These are phyloP conservation scores for Druon quercuslanigerum DNA, from an alignment of 1,140 invertebrate genomes.

Conservation along the genomic window DNA sequence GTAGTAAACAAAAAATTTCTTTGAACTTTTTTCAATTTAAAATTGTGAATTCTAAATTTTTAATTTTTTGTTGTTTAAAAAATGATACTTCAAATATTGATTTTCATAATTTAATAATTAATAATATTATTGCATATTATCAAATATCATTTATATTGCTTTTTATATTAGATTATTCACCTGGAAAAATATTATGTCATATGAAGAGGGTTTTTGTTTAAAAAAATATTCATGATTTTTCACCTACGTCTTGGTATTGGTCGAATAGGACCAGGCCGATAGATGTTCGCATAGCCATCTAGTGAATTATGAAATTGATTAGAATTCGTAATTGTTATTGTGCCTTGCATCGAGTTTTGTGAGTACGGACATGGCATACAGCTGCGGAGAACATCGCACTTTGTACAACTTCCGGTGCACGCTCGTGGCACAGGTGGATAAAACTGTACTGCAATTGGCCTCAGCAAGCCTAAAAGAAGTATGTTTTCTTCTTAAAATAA, in stretches of 20 bases:
- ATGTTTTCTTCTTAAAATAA: neutral
- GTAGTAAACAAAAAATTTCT: too few species aligned
- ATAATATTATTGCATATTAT: too few species aligned
- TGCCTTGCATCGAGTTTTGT: neutral
- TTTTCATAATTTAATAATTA: too few species aligned
- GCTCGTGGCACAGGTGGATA: constrained; percentile 46
- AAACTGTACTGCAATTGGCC: constrained; percentile 45
- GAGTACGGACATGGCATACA: constrained; percentile 44
- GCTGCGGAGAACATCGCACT: constrained; percentile 50
- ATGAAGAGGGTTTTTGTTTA: neutral
- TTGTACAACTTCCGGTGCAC: constrained; percentile 53
- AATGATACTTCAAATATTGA: too few species aligned
- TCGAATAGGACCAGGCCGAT: constrained; percentile 61
- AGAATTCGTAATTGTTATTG: constrained; percentile 31
- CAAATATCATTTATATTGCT: too few species aligned
- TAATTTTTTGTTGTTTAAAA: too few species aligned
- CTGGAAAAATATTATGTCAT: too few species aligned
- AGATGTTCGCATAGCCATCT: constrained; percentile 58
- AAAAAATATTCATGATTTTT: constrained; percentile 25
- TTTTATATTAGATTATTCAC: too few species aligned
- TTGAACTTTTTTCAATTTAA: too few species aligned
- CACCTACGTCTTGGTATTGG: constrained; percentile 62
- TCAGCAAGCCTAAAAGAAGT: constrained; percentile 43
- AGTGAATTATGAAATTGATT: constrained; percentile 44
- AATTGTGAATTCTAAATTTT: too few species aligned